Conservation (phyloP, 2,113 vertebrate genomes). For the Ceyx melanurus region DNA sequence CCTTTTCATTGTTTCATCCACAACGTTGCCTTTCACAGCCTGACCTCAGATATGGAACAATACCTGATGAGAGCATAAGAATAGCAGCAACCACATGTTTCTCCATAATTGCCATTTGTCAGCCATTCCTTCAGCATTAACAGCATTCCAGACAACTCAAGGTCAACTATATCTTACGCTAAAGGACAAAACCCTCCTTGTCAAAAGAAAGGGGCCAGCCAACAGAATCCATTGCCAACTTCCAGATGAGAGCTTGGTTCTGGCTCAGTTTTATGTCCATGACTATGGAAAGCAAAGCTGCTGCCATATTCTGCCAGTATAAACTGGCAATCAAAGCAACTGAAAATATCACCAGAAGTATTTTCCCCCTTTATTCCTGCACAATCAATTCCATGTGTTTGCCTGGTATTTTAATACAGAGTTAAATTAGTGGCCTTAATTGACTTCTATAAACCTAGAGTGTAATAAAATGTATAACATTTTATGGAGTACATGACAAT, state of each 20-base stretch:
- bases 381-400: not conserved
- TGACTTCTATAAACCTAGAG: not conserved
- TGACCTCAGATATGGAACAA: conserved; percentile 37
- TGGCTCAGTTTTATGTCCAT: not conserved
- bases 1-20: conserved; percentile 34
- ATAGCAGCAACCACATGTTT: conserved; percentile 55
- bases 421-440: not conserved
- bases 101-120: conserved; percentile 60
- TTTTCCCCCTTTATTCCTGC: not conserved
- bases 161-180: conserved; percentile 43
- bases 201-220: conserved; percentile 2
- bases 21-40: conserved; percentile 20
- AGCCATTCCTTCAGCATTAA: conserved; percentile 49
- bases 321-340: not conserved
- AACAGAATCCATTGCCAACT: conserved; percentile 4
- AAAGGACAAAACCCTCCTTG: conserved; percentile 6
- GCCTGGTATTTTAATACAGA: not conserved
- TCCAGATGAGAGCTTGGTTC: conserved; percentile 11
- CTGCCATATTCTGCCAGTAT: not conserved
- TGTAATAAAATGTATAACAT: not conserved
- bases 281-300: conserved; percentile 28
- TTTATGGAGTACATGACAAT: not conserved
- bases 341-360: not conserved
- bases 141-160: conserved; percentile 37
- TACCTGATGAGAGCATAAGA: conserved; percentile 53